Conservation (phyloP, 2,113 vertebrate species). For the rat (Rattus norvegicus) region GRCr8 NC_086029.1:86983501-86984000, state of each 20-base stretch:
- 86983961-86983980: constrained; percentile 70
- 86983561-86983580: constrained; percentile 76
- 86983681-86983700: constrained; percentile 56
- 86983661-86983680: constrained; percentile 51
- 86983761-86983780: constrained; percentile 52
- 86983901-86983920: constrained; percentile 59
- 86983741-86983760: constrained; percentile 47
- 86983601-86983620: constrained; percentile 64
- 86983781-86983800: not conserved
- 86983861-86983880: constrained; percentile 55
- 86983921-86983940: constrained; percentile 59
- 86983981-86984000: constrained; percentile 34
- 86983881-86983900: constrained; percentile 29
- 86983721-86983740: constrained; percentile 15
- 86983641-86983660: constrained; percentile 63
- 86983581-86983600: constrained; percentile 71
- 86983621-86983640: constrained; percentile 61
- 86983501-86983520: constrained; percentile 25
- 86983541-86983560: constrained; percentile 59
- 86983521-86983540: not conserved
- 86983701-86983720: constrained; percentile 23
- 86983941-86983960: constrained; percentile 68
- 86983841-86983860: constrained; percentile 57
- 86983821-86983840: constrained; percentile 30
- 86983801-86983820: not conserved